phyloP scores from a whole-genome alignment of 2,113 vertebrate genomes.

The Saguinus midas region DNA sequence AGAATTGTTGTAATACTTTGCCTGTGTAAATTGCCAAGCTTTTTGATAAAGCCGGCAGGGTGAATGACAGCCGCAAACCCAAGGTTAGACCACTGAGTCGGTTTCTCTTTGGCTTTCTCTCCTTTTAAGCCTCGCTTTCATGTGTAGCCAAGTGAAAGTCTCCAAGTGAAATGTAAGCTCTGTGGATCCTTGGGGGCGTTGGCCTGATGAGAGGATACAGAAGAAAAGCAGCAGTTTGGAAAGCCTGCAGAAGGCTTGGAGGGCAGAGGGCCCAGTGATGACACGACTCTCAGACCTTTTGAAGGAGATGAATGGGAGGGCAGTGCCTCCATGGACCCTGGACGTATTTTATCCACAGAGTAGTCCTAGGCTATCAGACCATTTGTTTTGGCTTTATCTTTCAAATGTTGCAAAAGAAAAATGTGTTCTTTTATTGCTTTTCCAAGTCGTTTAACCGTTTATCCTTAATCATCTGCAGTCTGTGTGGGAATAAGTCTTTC shows the following conservation, averaged over 20 bases:
- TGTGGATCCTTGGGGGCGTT: constrained; percentile 26
- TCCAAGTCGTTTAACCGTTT: constrained; percentile 15
- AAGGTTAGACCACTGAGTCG: constrained; percentile 66
- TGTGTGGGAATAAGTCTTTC: constrained; percentile 57
- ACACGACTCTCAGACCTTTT: neutral
- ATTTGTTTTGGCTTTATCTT: constrained; percentile 16
- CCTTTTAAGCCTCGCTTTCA: constrained; percentile 80
- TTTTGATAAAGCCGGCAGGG: constrained; percentile 55
- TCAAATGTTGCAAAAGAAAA: constrained; percentile 43
- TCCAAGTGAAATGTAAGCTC: constrained; percentile 79
- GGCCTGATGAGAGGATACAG: constrained; percentile 60
- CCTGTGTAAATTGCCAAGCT: neutral
- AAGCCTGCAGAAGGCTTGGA: neutral
- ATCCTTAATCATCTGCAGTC: constrained; percentile 61
- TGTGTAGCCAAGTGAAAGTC: constrained; percentile 84
- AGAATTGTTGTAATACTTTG: neutral
- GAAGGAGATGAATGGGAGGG: constrained; percentile 49
- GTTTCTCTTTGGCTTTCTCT: constrained; percentile 68
- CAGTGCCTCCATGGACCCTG: neutral
- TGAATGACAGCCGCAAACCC: constrained; percentile 79
- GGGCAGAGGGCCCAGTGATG: neutral
- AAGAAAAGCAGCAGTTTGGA: constrained; percentile 48
- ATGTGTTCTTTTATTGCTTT: constrained; percentile 57
- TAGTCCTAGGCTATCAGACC: neutral
- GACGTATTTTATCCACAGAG: neutral